Evolutionary conservation across 35 echinoderm and acorn worm species (phyloP).

Genomic region (Ophiothrix spiculata): DNA sequence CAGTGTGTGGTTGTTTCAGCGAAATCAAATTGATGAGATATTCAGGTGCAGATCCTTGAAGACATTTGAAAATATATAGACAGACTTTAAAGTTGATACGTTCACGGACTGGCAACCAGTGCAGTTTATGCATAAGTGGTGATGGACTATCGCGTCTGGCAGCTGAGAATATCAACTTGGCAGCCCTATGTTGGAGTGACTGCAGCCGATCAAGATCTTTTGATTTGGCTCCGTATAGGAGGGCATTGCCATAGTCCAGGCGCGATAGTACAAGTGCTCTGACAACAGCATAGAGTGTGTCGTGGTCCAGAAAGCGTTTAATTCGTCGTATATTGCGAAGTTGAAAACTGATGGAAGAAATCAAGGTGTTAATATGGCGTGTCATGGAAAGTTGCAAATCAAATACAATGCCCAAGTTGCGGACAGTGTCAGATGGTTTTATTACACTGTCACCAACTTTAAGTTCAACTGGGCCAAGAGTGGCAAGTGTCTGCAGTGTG

Average conservation of each 20-base stretch:
- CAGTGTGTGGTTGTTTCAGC: background rate
- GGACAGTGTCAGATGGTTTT: constrained; percentile 6
- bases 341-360: constrained; percentile 2
- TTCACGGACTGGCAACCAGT: background rate
- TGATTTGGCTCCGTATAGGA: background rate
- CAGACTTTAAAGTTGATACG: background rate
- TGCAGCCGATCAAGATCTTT: constrained; percentile 12
- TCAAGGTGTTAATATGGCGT: background rate
- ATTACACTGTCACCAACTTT: constrained; percentile 4
- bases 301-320: background rate
- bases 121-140: background rate
- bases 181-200: constrained; percentile 2
- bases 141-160: background rate
- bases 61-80: background rate
- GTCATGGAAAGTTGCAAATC: background rate
- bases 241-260: background rate
- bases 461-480: constrained; percentile 1
- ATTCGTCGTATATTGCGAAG: background rate
- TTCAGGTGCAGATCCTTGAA: background rate
- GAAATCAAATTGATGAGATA: background rate
- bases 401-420: background rate
- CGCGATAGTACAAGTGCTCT: constrained; percentile 7
- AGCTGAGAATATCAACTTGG: background rate
- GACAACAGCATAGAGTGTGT: background rate
- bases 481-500: background rate